Conservation (phyloP, 2,113 vertebrate genomes). For the Catharus minimus region DNA sequence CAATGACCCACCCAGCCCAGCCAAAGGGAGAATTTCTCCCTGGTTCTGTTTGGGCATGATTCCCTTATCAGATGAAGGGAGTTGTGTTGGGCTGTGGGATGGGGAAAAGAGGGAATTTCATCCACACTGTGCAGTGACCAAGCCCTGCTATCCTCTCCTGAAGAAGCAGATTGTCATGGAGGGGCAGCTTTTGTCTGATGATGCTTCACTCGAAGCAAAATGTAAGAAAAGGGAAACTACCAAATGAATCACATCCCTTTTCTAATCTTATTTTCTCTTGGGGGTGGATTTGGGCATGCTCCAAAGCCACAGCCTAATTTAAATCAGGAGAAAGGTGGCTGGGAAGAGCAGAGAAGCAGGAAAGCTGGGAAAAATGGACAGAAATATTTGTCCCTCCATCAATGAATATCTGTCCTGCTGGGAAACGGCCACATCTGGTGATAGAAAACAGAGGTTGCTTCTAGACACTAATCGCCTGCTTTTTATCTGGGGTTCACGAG, state of each 20-base stretch:
- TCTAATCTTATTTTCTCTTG: slow-evolving; percentile 61
- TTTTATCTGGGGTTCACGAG: slow-evolving; percentile 39
- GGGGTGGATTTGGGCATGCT: slow-evolving; percentile 47
- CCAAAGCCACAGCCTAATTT: slow-evolving; percentile 64
- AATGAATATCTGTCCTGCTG: slow-evolving; percentile 16
- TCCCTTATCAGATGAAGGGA: background rate
- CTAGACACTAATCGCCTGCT: slow-evolving; percentile 9
- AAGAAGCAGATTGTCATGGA: background rate
- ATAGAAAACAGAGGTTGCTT: slow-evolving; percentile 50
- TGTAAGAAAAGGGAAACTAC: slow-evolving; percentile 25
- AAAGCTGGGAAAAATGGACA: slow-evolving; percentile 17
- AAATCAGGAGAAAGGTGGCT: slow-evolving; percentile 61
- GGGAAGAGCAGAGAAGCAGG: background rate
- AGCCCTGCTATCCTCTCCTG: background rate
- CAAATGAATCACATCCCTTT: slow-evolving; percentile 68
- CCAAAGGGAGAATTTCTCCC: background rate
- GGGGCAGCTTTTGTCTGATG: background rate
- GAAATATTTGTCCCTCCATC: slow-evolving; percentile 44
- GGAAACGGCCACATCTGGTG: slow-evolving; percentile 8
- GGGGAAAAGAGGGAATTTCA: background rate
- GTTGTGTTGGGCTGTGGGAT: background rate
- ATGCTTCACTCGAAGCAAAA: background rate
- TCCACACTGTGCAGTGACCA: background rate
- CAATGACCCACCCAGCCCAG: background rate
- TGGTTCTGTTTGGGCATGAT: background rate